Percentiles rank a stretch among this genome's conserved stretches.
These are phyloP conservation scores for Asarcornis scutulata DNA, from an alignment of 2,113 vertebrate genomes.

Conservation along the genomic window DNA sequence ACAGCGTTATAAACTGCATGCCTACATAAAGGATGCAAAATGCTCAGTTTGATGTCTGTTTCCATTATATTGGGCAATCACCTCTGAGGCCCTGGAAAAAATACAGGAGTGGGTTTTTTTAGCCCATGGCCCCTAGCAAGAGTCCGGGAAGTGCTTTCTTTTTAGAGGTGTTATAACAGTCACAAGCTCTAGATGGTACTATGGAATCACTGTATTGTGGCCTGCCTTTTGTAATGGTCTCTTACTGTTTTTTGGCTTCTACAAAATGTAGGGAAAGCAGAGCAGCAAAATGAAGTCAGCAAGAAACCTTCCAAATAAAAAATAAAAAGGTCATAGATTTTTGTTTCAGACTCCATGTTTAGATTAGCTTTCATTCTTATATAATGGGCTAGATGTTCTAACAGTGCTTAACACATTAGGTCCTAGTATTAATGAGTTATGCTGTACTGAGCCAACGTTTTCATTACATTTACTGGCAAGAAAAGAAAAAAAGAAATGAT, in stretches of 20 bases:
- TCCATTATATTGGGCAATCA: not conserved
- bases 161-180: not conserved
- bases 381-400: conserved; percentile 21
- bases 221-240: not conserved
- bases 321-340: conserved; percentile 17
- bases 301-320: conserved; percentile 22
- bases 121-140: not conserved
- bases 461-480: not conserved
- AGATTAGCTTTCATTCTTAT: conserved; percentile 41
- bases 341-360: conserved; percentile 51
- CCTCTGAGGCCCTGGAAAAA: not conserved
- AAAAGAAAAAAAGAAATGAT: not conserved
- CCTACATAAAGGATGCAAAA: not conserved
- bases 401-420: conserved; percentile 12
- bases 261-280: conserved; percentile 33
- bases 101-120: not conserved
- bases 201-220: not conserved
- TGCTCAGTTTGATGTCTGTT: not conserved
- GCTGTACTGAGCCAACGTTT: not conserved
- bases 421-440: conserved; percentile 39
- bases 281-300: conserved; percentile 44
- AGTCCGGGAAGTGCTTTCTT: not conserved
- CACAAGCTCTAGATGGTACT: conserved; percentile 71
- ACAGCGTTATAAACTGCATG: not conserved
- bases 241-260: not conserved